Evolutionary conservation across 2,113 vertebrate species (phyloP), one percentile per base, ranked within the genome.

Genomic region (Rousettus leschenaultii): DNA sequence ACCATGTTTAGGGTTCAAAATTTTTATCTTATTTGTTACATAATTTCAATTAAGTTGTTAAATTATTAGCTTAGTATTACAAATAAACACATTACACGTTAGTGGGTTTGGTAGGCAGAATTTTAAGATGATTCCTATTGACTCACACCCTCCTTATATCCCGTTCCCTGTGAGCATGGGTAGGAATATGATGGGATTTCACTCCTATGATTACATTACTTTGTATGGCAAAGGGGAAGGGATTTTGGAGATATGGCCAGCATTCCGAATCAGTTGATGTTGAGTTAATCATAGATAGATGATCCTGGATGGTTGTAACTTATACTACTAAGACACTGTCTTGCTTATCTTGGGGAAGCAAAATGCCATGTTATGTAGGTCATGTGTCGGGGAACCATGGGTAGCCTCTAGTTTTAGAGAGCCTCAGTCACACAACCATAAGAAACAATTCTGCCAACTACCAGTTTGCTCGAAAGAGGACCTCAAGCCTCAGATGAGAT

Each of bases 401-500:
- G 1, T 0, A 45, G 2, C 24, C 14, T 80, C 1, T 55, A 18
- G 12, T 0, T 3, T 0, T 6, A 22, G 11, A 40, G 2, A 13
- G 0, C 12, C 15, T 80, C 74, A 26, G 1, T 40, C 26, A 3
- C 40, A 45, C 8, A 70, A 43, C 1, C 40, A 15, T 24, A 57
- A 45, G 43, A 70, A 6, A 43, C 3, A 86, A 19, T 83, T 77
- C 21, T 74, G 13, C 3, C 3, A 26, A 30, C 13, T 51, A 14
- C 14, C 24, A 24, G 14, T 9, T 6, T 66, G 19, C 9, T 28
- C 53, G 12, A 65, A 71, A 45, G 45, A 53, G 2, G 24, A 79
- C 22, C 1, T 40, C 4, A 35, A 43, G 9, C 2, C 24, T 91
- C 55, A 61, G 6, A 45, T 92, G 28, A 86, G 51, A 55, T 40